Evolutionary conservation across 2,888 invertebrate species (phyloP), one percentile per base, ranked within the genome.

Genomic region (Aphodius sticticus): DNA sequence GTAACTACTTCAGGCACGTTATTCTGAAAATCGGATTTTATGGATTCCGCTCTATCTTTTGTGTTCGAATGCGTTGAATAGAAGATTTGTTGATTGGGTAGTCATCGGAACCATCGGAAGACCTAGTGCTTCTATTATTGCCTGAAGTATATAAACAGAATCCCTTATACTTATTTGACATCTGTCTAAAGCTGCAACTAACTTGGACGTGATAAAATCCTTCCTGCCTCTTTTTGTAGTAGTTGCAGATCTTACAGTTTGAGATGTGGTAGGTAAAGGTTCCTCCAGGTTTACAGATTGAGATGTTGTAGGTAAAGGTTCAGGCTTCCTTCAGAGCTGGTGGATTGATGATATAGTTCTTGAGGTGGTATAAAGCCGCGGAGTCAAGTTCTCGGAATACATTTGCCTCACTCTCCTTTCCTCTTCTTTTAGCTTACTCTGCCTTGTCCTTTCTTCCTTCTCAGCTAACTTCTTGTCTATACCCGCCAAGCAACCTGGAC

Each of bases 381-480:
- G 4, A 53, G 53, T 53, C 9, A 53, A 53, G 53, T 9, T 53
- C 9, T 53, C 53, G 1, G 12, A 53, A 53, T 0, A 53, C 53
- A 14, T 79, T 80, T 69, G n/a, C 75, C 74, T 15, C 71, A 16
- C 36, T 26, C 53, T 35, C 69, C 72, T 53, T 78, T 53, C 36
- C 80, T 72, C 72, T 72, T 16, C 72, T 72, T 26, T 16, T 35
- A 26, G 53, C 12, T 53, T 53, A 1, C 53, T 72, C 36, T 72
- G 16, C 16, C 72, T 69, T 38, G 70, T 37, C 74, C 81, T 83
- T 83, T 84, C 83, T 81, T 84, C 82, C 80, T 83, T 85, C 76
- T 83, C 82, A 14, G 83, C 78, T 72, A 84, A 69, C 84, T 83
- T 84, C 71, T 84, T 83, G 69, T 85, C 84, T 16, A 85, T 81